Percentiles rank a stretch among this genome's conserved stretches.
Conservation (phyloP, 1,140 invertebrate genomes). For the Metopolophium dirhodum region DNA sequence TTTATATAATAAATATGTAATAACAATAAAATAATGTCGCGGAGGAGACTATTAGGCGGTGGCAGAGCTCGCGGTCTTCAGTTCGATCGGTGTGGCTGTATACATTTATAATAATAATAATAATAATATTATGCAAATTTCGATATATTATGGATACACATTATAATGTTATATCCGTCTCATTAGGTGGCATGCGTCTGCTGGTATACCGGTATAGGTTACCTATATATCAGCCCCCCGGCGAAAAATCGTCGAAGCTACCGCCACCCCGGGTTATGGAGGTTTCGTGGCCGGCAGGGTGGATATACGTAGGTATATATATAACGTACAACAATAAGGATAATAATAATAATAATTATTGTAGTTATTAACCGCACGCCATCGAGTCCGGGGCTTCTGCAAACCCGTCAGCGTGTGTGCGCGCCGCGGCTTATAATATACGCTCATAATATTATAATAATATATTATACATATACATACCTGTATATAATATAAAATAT, state of each 20-base stretch:
- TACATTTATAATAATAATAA: not conserved
- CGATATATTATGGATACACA: not conserved
- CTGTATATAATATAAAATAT: not conserved
- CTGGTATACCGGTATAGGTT: no score
- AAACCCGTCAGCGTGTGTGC: not conserved
- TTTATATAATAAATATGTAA: not conserved
- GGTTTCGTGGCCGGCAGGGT: not conserved
- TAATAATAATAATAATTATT: not conserved
- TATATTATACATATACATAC: not conserved
- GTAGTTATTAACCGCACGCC: not conserved
- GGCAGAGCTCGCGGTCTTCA: not conserved
- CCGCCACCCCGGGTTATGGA: not conserved
- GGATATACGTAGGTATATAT: not conserved
- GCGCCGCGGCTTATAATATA: not conserved
- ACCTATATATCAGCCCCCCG: not conserved
- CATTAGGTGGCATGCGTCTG: not conserved
- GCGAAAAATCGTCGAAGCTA: not conserved
- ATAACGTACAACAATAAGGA: not conserved
- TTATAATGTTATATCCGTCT: conserved; percentile 12
- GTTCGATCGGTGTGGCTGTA: not conserved
- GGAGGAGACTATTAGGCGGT: no score
- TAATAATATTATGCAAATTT: not conserved
- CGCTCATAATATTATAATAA: conserved; percentile 6
- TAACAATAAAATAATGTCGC: not conserved
- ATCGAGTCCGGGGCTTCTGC: not conserved